Evolutionary conservation across 2,888 invertebrate genomes (phyloP).

Genomic region (Aproaerema taeniolella): DNA sequence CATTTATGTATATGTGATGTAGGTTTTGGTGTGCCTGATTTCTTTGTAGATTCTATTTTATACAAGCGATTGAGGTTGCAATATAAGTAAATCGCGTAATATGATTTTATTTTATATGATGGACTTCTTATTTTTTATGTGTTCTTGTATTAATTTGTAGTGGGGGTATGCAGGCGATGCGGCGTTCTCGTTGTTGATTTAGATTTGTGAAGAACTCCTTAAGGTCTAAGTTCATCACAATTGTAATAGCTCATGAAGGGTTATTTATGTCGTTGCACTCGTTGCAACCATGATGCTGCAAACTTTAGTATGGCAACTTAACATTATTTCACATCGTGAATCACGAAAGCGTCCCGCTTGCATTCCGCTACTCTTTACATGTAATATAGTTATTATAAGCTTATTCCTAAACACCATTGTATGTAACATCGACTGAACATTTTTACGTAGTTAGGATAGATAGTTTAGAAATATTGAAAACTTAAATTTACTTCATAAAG

Average conservation of each 20-base stretch:
- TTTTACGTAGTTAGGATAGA: conserved; percentile 69
- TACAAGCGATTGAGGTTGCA: conserved; percentile 61
- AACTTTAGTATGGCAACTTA: too few species aligned
- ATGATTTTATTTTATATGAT: conserved; percentile 33
- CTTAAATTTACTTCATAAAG: conserved; percentile 38
- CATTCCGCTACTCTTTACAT: not conserved
- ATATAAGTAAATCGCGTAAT: conserved; percentile 39
- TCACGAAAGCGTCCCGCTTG: too few species aligned
- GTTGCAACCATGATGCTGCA: too few species aligned
- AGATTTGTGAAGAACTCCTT: too few species aligned
- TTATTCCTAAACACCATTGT: conserved; percentile 67
- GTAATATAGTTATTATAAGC: conserved; percentile 28
- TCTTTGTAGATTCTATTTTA: conserved; percentile 33
- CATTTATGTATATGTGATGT: conserved; percentile 33
- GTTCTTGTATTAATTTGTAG: too few species aligned
- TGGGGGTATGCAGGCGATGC: too few species aligned
- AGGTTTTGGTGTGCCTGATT: conserved; percentile 47
- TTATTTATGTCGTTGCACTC: not conserved
- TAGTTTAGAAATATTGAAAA: conserved; percentile 42
- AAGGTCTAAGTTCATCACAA: too few species aligned
- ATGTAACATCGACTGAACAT: conserved; percentile 76
- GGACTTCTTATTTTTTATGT: conserved; percentile 37
- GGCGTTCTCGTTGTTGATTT: too few species aligned
- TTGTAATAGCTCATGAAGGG: conserved; percentile 26
- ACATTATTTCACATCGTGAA: too few species aligned